Base-by-base conservation (phyloP, 2,888 invertebrate genomes). In the Ashinkailepas kermadecensis region DNA sequence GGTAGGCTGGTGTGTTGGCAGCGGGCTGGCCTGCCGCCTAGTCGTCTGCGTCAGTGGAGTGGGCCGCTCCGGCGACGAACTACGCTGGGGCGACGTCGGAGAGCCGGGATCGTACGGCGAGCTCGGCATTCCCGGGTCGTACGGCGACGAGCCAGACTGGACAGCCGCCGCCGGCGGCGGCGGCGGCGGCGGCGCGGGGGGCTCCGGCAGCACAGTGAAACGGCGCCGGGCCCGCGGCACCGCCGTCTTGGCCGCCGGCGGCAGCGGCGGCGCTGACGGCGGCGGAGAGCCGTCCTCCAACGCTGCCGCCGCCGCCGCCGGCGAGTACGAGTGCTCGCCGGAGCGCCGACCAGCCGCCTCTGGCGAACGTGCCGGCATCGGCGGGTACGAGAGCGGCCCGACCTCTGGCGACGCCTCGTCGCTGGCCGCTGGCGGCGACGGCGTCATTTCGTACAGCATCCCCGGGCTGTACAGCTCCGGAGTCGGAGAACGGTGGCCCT, bases 371-470 rank as follows among this genome's bases (percentile, higher is more conserved):
- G 39, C 39, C 39, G 39, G 39, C 39, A 39, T 39, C 39, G 39
- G 39, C 59, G 59, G 59, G 59, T 59, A 7, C 12, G 59, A 13
- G 59, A 59, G 59, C 59, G 59, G 59, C 12, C 74, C n/a, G 65
- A 54, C 54, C 74, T 74, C 74, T 7, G 59, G 59, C 12, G 59
- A 59, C 12, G 12, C 59, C 15, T 54, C 74, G 54, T 54, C 74
- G 21, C 74, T 74, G 74, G 18, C 54, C 74, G 25, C 54, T 54
- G 74, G 74, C 54, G 74, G 74, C 54, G 74, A 54, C 54, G 74
- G 54, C 54, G 74, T 67, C n/a, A 25, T 13, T 6, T 13, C 67
- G 67, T 23, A 65, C n/a, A n/a, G n/a, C n/a, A 67, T 11, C 67
- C 8, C 15, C 39, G 54, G 54, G 54, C 54, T 74, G 74, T 74